Conservation (phyloP, 2,888 invertebrate species). For the Orthosia gracilis region DNA sequence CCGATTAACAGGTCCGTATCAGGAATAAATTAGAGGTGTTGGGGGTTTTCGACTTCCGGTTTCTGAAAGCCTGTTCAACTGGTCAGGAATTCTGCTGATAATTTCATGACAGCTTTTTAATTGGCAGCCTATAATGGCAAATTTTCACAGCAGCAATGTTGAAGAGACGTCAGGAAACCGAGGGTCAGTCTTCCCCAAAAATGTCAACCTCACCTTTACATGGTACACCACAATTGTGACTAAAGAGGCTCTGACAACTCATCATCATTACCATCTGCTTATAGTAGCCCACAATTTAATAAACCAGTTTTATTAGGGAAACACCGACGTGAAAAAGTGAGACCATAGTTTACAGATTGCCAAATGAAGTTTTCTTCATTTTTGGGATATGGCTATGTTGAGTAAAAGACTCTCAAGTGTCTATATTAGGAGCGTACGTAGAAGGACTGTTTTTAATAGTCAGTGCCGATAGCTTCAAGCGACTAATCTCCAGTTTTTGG, state of each 20-base stretch:
- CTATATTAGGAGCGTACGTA: too few relatives aligned
- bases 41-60: background rate
- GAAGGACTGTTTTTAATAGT: too few relatives aligned
- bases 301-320: too few relatives aligned
- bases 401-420: too few relatives aligned
- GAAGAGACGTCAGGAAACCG: background rate
- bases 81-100: too few relatives aligned
- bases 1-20: constrained; percentile 57
- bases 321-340: too few relatives aligned
- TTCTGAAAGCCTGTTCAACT: constrained; percentile 11
- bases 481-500: too few relatives aligned
- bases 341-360: too few relatives aligned
- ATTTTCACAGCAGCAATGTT: background rate
- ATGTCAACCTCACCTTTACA: constrained; percentile 27
- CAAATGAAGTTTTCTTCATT: too few relatives aligned
- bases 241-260: constrained; percentile 37
- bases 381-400: too few relatives aligned
- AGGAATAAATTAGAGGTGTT: constrained; percentile 38
- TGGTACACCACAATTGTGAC: constrained; percentile 24
- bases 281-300: too few relatives aligned
- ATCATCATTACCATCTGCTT: constrained; percentile 23
- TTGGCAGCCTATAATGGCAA: background rate
- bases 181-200: background rate
- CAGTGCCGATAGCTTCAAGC: too few relatives aligned
- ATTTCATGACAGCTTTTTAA: background rate